phyloP scores from a whole-genome alignment of 2,888 invertebrate genomes.

The Agelastica alni region DNA sequence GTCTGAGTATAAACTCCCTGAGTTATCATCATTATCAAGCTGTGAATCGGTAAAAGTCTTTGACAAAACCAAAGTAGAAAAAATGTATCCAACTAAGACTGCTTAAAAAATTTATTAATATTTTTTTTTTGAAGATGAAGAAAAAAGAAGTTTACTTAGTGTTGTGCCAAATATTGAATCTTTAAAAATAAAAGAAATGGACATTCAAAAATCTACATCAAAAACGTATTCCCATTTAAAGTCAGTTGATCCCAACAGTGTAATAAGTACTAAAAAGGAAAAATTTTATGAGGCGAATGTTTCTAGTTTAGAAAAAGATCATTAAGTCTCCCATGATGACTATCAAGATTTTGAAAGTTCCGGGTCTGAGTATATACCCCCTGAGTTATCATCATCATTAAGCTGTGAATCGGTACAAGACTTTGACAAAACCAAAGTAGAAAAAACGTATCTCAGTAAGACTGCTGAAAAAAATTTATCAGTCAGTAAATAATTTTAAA shows the following conservation, averaged over 20 bases:
- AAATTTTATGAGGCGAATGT: neutral
- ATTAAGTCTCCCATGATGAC: neutral
- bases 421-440: neutral
- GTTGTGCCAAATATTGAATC: no score
- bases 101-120: no score
- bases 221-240: neutral
- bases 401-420: neutral
- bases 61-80: no score
- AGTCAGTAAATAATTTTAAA: no score
- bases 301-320: neutral
- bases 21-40: neutral
- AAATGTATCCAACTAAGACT: no score
- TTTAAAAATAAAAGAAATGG: no score
- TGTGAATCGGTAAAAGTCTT: neutral
- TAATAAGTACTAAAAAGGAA: neutral
- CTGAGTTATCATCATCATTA: neutral
- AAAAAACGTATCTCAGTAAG: no score
- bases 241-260: neutral
- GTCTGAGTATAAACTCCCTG: neutral
- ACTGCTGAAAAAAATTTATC: no score
- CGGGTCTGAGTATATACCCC: neutral
- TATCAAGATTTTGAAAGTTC: neutral
- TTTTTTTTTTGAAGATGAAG: no score
- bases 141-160: no score
- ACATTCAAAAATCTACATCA: no score